These are phyloP conservation scores for Amazona vittata DNA, from an alignment of 2,113 vertebrate species.

Conservation along the genomic window DNA sequence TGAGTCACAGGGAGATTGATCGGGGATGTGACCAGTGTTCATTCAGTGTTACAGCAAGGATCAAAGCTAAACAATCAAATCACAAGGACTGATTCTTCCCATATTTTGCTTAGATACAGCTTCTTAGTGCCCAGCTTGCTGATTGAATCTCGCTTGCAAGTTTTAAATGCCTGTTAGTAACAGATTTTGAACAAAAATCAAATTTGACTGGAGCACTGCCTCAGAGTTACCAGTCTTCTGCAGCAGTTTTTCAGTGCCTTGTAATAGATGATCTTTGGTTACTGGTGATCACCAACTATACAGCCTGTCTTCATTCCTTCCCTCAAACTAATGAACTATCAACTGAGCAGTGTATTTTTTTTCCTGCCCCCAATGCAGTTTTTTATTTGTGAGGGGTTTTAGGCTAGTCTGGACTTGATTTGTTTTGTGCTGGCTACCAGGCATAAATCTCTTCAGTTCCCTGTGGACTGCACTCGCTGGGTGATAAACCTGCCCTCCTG, in stretches of 20 bases:
- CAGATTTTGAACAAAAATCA: not conserved
- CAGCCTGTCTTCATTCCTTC: not conserved
- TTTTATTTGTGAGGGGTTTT: slow-evolving; percentile 1
- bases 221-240: not conserved
- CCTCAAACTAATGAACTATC: not conserved
- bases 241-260: not conserved
- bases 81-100: not conserved
- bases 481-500: not conserved
- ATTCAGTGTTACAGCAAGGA: not conserved
- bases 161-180: not conserved
- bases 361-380: not conserved
- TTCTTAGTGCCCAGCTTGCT: not conserved
- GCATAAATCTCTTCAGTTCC: not conserved
- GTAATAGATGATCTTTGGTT: not conserved
- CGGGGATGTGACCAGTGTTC: not conserved
- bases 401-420: not conserved
- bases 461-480: not conserved
- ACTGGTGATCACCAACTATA: not conserved
- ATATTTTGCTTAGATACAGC: not conserved
- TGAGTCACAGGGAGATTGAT: not conserved
- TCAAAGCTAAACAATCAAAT: not conserved
- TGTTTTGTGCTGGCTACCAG: slow-evolving; percentile 5
- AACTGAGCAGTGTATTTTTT: not conserved
- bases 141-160: not conserved
- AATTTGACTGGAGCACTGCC: not conserved